phyloP scores from a whole-genome alignment of 2,113 vertebrate species.

The Lepus europaeus region DNA sequence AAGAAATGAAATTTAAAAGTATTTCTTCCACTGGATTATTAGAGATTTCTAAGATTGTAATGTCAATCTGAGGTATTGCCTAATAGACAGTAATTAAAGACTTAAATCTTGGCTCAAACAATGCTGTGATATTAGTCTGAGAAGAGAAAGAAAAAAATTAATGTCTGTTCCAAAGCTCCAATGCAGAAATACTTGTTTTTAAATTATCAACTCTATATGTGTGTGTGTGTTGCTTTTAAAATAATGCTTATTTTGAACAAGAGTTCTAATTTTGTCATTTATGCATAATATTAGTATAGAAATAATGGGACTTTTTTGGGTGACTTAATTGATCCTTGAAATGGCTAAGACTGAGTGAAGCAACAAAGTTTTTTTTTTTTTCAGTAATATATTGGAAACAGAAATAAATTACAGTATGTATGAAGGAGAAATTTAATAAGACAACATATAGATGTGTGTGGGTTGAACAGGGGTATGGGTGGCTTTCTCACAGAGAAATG shows the following conservation, averaged over 20 bases:
- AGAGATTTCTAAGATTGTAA: slow-evolving; percentile 9
- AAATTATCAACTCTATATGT: slow-evolving; percentile 59
- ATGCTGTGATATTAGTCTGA: slow-evolving; percentile 58
- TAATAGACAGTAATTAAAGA: slow-evolving; percentile 75
- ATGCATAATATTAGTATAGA: slow-evolving; percentile 70
- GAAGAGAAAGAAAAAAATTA: slow-evolving; percentile 1
- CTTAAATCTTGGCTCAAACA: slow-evolving; percentile 69
- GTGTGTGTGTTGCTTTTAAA: slow-evolving; percentile 64
- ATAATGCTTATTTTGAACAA: slow-evolving; percentile 68
- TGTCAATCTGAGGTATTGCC: slow-evolving; percentile 14
- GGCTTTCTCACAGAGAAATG: slow-evolving; percentile 35
- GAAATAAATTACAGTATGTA: slow-evolving; percentile 55
- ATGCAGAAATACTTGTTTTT: slow-evolving; percentile 73
- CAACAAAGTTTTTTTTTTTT: slow-evolving; percentile 55
- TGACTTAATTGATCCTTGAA: slow-evolving; percentile 77
- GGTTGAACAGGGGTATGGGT: slow-evolving; percentile 24
- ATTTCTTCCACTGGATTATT: background rate
- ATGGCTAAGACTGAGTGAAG: slow-evolving; percentile 40
- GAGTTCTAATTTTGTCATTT: slow-evolving; percentile 62
- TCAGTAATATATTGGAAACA: slow-evolving; percentile 55
- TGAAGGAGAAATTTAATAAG: slow-evolving; percentile 59
- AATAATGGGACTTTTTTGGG: slow-evolving; percentile 70
- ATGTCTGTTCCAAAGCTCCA: slow-evolving; percentile 62
- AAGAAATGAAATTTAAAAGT: slow-evolving; percentile 41
- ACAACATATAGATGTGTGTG: background rate